Evolutionary conservation across 2,797 vertebrate species (phyloP).

Genomic region (Bucorvus abyssinicus): DNA sequence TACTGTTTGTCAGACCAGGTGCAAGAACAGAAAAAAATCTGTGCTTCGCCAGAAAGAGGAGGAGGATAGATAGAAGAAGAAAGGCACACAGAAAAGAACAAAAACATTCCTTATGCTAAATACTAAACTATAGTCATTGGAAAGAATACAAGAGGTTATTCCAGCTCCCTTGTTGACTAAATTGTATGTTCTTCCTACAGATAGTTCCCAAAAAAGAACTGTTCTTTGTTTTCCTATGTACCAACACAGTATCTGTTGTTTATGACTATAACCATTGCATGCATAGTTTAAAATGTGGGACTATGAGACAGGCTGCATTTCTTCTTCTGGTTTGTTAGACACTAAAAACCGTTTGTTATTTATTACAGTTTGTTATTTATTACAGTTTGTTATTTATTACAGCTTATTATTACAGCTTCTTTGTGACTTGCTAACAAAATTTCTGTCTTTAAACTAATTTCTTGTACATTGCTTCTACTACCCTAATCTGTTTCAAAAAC

Average conservation of each 20-base stretch:
- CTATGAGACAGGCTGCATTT: conserved; percentile 53
- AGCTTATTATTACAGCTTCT: conserved; percentile 47
- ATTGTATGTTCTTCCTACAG: conserved; percentile 77
- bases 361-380: conserved; percentile 46
- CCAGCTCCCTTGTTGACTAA: conserved; percentile 68
- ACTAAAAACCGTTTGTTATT: conserved; percentile 32
- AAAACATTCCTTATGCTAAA: conserved; percentile 58
- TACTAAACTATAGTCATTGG: conserved; percentile 35
- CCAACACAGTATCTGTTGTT: conserved; percentile 74
- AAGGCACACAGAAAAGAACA: conserved; percentile 24
- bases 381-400: conserved; percentile 62
- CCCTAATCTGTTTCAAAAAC: conserved; percentile 11
- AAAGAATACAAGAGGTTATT: conserved; percentile 71
- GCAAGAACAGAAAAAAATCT: conserved; percentile 49
- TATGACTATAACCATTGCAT: conserved; percentile 53
- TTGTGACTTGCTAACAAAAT: conserved; percentile 53
- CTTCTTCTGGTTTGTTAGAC: conserved; percentile 37
- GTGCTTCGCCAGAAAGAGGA: neutral
- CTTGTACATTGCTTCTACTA: conserved; percentile 34
- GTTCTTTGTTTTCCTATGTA: conserved; percentile 60
- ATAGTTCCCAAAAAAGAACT: conserved; percentile 69
- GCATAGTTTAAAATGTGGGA: conserved; percentile 74
- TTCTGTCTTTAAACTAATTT: conserved; percentile 34
- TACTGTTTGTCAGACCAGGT: conserved; percentile 69
- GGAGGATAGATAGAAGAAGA: conserved; percentile 22